These are phyloP conservation scores for Andrena praecox DNA, from an alignment of 2,888 invertebrate genomes.

Conservation along the genomic window DNA sequence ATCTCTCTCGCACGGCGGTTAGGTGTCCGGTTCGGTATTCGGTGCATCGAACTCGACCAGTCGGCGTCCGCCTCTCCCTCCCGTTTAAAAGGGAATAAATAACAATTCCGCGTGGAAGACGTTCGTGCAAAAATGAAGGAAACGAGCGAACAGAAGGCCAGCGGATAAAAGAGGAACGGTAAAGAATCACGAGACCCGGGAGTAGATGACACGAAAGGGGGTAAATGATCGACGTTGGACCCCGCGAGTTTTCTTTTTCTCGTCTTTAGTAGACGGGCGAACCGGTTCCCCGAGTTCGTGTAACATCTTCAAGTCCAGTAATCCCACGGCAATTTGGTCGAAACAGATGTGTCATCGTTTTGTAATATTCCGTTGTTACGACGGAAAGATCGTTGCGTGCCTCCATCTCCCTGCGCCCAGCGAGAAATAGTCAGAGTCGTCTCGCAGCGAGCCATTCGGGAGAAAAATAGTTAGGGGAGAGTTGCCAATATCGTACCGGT, in stretches of 20 bases:
- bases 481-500: too few species aligned
- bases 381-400: slow-evolving; percentile 19
- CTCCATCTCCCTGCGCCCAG: not conserved
- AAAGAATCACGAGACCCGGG: slow-evolving; percentile 34
- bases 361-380: slow-evolving; percentile 48
- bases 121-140: not conserved
- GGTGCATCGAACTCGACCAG: not conserved
- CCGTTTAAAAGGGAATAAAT: slow-evolving; percentile 10
- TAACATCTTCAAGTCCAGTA: slow-evolving; percentile 69
- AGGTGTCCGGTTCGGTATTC: slow-evolving; percentile 18
- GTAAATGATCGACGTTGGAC: slow-evolving; percentile 62
- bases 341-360: slow-evolving; percentile 71
- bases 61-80: not conserved
- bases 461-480: not conserved
- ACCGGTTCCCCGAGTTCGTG: slow-evolving; percentile 70
- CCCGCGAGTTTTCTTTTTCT: slow-evolving; percentile 46
- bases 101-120: not conserved
- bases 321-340: slow-evolving; percentile 73
- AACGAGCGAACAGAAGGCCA: slow-evolving; percentile 11
- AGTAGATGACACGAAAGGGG: slow-evolving; percentile 55
- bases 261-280: slow-evolving; percentile 30
- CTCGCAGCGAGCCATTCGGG: not conserved
- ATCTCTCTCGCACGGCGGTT: slow-evolving; percentile 29
- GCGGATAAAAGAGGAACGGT: slow-evolving; percentile 21
- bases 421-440: not conserved